These are phyloP conservation scores for Brachyistius frenatus DNA, from an alignment of 2,113 vertebrate genomes.

Conservation along the genomic window DNA sequence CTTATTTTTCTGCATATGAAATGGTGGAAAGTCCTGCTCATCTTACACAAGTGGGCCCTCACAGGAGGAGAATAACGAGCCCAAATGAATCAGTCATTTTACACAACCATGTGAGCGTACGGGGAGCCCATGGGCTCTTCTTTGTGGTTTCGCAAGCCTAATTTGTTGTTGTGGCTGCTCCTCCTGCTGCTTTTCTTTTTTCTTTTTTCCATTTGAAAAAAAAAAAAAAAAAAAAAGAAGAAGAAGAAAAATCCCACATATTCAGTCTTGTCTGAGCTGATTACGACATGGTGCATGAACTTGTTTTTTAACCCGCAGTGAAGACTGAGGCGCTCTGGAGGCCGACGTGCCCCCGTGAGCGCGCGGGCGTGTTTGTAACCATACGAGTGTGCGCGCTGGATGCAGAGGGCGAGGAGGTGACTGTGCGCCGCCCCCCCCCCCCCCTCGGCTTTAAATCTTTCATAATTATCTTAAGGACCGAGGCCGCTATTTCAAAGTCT, in stretches of 20 bases:
- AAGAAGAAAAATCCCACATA: slow-evolving; percentile 38
- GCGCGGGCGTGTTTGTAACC: slow-evolving; percentile 34
- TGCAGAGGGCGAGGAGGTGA: slow-evolving; percentile 52
- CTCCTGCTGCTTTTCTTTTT: not conserved
- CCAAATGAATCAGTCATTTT: slow-evolving; percentile 66
- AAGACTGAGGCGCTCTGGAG: slow-evolving; percentile 61
- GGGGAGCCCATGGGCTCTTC: slow-evolving; percentile 41
- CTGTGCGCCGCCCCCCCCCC: slow-evolving; percentile 28
- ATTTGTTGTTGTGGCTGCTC: slow-evolving; percentile 73
- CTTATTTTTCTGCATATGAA: slow-evolving; percentile 1
- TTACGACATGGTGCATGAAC: slow-evolving; percentile 74
- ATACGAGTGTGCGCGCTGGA: slow-evolving; percentile 13
- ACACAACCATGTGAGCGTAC: slow-evolving; percentile 39
- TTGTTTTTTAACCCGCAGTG: slow-evolving; percentile 79
- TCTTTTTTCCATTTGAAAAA: slow-evolving; percentile 59
- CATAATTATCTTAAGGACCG: slow-evolving; percentile 70
- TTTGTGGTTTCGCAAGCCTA: slow-evolving; percentile 61
- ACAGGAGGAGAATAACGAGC: slow-evolving; percentile 58
- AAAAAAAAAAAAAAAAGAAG: slow-evolving; percentile 32
- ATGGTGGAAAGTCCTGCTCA: slow-evolving; percentile 22
- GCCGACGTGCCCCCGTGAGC: slow-evolving; percentile 2
- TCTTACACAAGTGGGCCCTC: slow-evolving; percentile 36
- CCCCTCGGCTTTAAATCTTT: slow-evolving; percentile 72
- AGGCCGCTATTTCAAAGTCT: slow-evolving; percentile 69
- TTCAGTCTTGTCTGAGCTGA: slow-evolving; percentile 75